Evolutionary conservation across 2,113 vertebrate species (phyloP).

Genomic region (Dasyurus viverrinus): DNA sequence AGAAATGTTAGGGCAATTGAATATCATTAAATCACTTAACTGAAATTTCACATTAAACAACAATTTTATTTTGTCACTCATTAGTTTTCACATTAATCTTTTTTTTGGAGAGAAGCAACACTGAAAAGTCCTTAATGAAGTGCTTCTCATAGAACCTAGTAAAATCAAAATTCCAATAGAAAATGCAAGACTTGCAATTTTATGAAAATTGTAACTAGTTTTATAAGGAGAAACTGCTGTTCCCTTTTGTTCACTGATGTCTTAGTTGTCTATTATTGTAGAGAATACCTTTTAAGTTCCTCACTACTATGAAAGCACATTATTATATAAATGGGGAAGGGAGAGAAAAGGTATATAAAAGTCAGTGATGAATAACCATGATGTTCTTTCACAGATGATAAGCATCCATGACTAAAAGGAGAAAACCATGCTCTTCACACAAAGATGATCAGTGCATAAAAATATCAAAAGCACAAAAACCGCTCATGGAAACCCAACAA

Average conservation of each 20-base stretch:
- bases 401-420: not conserved
- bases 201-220: not conserved
- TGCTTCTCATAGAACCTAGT: not conserved
- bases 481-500: not conserved
- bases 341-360: not conserved
- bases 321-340: not conserved
- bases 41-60: not conserved
- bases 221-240: not conserved
- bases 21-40: not conserved
- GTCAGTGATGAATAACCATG: not conserved
- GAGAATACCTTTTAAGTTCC: not conserved
- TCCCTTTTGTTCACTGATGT: not conserved
- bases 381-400: not conserved
- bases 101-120: not conserved
- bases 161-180: not conserved
- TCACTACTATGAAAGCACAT: not conserved
- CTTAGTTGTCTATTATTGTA: too few relatives aligned
- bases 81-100: not conserved
- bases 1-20: not conserved
- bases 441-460: not conserved
- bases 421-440: not conserved
- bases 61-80: not conserved
- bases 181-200: not conserved
- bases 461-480: not conserved
- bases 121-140: not conserved